These are phyloP conservation scores for Alces alces DNA, from an alignment of 2,113 vertebrate species.

Conservation along the genomic window DNA sequence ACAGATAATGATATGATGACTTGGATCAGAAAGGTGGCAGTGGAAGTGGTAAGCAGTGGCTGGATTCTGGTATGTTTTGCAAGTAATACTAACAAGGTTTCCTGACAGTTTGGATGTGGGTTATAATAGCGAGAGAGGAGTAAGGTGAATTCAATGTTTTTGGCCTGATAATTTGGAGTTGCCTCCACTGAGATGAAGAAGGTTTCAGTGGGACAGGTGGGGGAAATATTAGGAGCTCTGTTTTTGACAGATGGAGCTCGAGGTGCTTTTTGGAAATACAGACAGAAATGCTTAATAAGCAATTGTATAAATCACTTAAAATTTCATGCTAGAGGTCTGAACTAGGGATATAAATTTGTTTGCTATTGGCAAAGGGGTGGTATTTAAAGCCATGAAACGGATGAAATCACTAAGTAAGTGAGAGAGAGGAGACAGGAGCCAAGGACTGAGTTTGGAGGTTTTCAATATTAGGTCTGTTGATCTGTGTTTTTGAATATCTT, in stretches of 20 bases:
- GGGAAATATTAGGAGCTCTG: neutral
- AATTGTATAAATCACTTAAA: neutral
- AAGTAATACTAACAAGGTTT: neutral
- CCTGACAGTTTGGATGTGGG: neutral
- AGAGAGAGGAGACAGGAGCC: neutral
- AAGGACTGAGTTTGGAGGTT: neutral
- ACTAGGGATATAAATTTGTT: neutral
- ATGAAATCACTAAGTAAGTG: neutral
- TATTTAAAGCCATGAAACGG: neutral
- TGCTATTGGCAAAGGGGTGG: neutral
- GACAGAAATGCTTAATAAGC: neutral
- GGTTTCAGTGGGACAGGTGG: neutral
- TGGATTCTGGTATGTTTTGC: neutral
- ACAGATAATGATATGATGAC: neutral
- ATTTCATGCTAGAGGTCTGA: neutral
- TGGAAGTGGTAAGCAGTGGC: neutral
- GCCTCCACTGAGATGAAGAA: neutral
- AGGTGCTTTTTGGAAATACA: neutral
- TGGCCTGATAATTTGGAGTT: neutral
- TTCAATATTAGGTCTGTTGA: neutral
- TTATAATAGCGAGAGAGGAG: neutral
- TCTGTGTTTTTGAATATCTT: neutral
- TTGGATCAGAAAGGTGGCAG: neutral
- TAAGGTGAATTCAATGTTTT: neutral
- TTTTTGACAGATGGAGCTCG: neutral